These are phyloP conservation scores for Zeus faber DNA, from an alignment of 2,113 vertebrate genomes.

Conservation along the genomic window DNA sequence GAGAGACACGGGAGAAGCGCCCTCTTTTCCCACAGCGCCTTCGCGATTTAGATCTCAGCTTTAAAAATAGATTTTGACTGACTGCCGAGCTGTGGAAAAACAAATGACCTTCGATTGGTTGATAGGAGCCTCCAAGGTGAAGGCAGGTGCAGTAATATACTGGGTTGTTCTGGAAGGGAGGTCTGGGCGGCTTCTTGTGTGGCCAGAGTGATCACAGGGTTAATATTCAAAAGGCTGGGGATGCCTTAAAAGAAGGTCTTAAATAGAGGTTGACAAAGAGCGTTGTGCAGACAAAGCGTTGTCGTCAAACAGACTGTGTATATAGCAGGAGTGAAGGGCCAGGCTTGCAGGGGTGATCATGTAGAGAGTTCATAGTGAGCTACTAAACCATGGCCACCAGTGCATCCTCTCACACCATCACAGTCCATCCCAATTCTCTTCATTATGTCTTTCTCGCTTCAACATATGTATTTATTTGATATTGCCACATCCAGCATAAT, in stretches of 20 bases:
- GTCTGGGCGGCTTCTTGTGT: slow-evolving; percentile 70
- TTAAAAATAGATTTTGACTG: slow-evolving; percentile 39
- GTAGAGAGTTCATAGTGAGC: slow-evolving; percentile 66
- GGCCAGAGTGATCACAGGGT: slow-evolving; percentile 76
- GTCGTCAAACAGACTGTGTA: slow-evolving; percentile 68
- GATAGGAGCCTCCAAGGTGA: slow-evolving; percentile 45
- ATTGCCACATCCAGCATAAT: no score
- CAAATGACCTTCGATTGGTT: slow-evolving; percentile 34
- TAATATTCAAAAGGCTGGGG: slow-evolving; percentile 74
- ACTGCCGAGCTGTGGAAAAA: slow-evolving; percentile 29
- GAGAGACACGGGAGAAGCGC: slow-evolving; percentile 10
- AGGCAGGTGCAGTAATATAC: slow-evolving; percentile 43
- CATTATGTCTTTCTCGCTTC: slow-evolving; percentile 2
- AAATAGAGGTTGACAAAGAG: slow-evolving; percentile 76
- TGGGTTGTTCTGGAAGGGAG: slow-evolving; percentile 32
- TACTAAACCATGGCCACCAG: slow-evolving; percentile 61
- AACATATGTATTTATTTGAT: no score
- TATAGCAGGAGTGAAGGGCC: slow-evolving; percentile 55
- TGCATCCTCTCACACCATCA: slow-evolving; percentile 39
- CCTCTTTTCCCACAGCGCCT: background rate
- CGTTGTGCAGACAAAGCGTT: slow-evolving; percentile 62
- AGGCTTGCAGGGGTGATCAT: slow-evolving; percentile 61
- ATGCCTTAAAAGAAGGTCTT: slow-evolving; percentile 69
- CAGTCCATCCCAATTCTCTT: slow-evolving; percentile 15
- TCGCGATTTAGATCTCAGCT: no score